Evolutionary conservation across 2,797 vertebrate genomes (phyloP).

Genomic region (Peromyscus aztecus): DNA sequence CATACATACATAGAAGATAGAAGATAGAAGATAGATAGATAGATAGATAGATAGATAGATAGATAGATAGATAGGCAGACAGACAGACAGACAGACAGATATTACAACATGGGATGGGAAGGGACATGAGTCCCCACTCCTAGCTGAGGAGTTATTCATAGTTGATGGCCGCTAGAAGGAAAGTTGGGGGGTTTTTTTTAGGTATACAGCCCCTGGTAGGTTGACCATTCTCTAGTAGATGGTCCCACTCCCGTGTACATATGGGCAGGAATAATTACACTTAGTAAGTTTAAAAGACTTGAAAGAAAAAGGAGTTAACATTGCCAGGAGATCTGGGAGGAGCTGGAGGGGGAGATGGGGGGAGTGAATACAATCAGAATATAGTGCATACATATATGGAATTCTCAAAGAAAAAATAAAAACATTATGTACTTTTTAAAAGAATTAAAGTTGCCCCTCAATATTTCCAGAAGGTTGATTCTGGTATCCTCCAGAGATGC

Average conservation of each 20-base stretch:
- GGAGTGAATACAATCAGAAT: not conserved
- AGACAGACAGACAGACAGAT: no score
- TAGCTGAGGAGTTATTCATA: not conserved
- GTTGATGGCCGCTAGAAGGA: not conserved
- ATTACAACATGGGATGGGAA: no score
- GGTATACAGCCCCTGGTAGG: not conserved
- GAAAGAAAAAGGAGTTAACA: not conserved
- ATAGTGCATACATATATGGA: not conserved
- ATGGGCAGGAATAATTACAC: not conserved
- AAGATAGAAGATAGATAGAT: no score
- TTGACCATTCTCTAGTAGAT: not conserved
- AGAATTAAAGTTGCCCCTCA: not conserved
- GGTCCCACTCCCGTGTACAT: not conserved
- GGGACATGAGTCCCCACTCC: not conserved
- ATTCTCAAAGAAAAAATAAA: not conserved
- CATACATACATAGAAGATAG: no score
- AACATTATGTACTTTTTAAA: not conserved
- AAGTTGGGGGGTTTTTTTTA: not conserved
- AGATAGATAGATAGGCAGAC: no score
- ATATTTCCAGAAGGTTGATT: not conserved
- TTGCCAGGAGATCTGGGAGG: not conserved
- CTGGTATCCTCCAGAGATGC: not conserved
- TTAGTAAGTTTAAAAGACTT: not conserved
- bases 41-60: no score
- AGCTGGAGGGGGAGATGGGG: not conserved